A percentile compares a stretch with the other conserved stretches of the same genome.
These are phyloP conservation scores for Arrhamphus sclerolepis DNA, from an alignment of 2,797 vertebrate genomes.

Conservation along the genomic window DNA sequence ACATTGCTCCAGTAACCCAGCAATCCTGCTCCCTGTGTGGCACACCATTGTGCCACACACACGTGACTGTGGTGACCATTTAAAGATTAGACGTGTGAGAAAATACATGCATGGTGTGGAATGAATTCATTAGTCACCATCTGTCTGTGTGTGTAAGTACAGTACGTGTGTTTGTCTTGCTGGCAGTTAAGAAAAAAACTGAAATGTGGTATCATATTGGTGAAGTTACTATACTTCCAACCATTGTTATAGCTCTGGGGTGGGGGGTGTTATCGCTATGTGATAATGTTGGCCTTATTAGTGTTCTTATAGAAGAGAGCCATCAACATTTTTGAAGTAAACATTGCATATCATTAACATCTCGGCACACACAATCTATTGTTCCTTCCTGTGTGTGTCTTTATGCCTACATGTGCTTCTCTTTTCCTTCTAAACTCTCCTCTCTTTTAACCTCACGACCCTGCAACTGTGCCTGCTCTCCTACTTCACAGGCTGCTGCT, in stretches of 20 bases:
- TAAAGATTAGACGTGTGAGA: conserved; percentile 10
- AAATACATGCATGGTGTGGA: conserved; percentile 21
- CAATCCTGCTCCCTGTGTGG: conserved; percentile 40
- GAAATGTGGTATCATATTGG: conserved; percentile 1
- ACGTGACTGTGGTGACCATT: conserved; percentile 6
- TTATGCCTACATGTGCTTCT: too few relatives aligned
- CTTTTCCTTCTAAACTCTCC: too few relatives aligned
- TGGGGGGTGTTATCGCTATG: too few relatives aligned
- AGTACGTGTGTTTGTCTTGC: conserved; percentile 1
- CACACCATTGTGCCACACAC: conserved; percentile 41
- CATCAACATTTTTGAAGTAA: too few relatives aligned
- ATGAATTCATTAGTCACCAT: conserved; percentile 33
- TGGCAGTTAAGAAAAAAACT: conserved; percentile 5
- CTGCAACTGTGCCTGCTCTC: too few relatives aligned
- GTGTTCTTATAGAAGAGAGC: too few relatives aligned
- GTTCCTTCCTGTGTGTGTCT: too few relatives aligned
- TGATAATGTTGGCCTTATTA: too few relatives aligned
- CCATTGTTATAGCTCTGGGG: not conserved
- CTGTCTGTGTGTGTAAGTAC: conserved; percentile 25
- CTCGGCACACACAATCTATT: too few relatives aligned
- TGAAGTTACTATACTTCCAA: conserved; percentile 5
- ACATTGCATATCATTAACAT: too few relatives aligned
- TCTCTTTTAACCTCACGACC: too few relatives aligned
- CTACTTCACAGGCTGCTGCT: too few relatives aligned
- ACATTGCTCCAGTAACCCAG: conserved; percentile 50